Evolutionary conservation across 1,140 invertebrate genomes (phyloP), one percentile per base, ranked within the genome.

Genomic region (Halictus rubicundus): DNA sequence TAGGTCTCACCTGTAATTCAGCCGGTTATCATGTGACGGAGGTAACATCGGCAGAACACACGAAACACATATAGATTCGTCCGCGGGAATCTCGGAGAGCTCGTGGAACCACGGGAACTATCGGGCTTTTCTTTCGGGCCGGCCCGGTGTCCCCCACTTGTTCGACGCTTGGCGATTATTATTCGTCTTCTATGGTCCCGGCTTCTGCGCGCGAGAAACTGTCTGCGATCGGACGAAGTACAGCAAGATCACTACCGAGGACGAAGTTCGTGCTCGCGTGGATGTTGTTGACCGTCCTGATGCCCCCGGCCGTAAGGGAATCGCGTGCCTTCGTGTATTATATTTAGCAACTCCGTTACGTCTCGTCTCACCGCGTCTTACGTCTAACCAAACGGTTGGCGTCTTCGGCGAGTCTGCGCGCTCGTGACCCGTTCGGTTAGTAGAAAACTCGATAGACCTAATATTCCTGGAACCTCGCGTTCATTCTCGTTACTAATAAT

Each of bases 301-400:
- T 23, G 76, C 54, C 72, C 61, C 54, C 42, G 46, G 63, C 65
- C 66, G 65, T 64, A 78, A 77, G 60, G 61, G 72, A 84, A 87
- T 80, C 88, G 78, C 87, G 85, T 89, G 83, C 85, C 83, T 88
- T 54, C 81, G 72, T 59, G 85, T 89, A 89, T 88, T 86, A 89
- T 89, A 89, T 89, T 89, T 89, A 89, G 88, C 81, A 77, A 80
- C 71, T 64, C 78, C 66, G 68, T 80, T 77, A 73, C 73, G 84
- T 81, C 77, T 49, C 77, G 79, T 78, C 66, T 72, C 59, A 46
- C 54, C 37, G 46, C 27, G 68, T 64, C 60, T 71, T 78, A 61
- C 9, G 73, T 63, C 54, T 32, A 59, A 64, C 65, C 23, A 16
- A 59, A 66, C 73, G 23, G 75, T 64, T 69, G 19, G 70, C 80